Conservation (phyloP, 2,888 invertebrate genomes). For the Steinernema hermaphroditum region DNA sequence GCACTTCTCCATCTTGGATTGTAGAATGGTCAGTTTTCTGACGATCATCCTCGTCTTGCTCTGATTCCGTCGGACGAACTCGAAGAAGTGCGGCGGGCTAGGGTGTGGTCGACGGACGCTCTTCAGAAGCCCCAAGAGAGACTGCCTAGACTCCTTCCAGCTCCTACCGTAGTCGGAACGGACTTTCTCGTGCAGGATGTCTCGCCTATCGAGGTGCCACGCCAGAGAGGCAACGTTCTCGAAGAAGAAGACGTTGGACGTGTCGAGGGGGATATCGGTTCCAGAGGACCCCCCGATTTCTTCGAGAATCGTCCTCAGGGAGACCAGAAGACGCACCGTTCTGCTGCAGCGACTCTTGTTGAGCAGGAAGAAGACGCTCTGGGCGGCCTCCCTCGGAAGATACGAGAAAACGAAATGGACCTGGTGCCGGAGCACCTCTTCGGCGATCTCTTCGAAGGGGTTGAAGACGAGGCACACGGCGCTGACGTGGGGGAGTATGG, state of each 20-base stretch:
- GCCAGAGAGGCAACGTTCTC: slow-evolving; percentile 16
- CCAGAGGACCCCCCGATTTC: neutral
- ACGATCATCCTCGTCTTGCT: neutral
- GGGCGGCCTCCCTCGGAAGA: neutral
- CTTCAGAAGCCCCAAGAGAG: neutral
- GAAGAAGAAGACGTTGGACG: slow-evolving; percentile 2
- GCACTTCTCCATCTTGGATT: neutral
- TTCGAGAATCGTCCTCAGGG: neutral
- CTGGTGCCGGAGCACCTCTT: slow-evolving; percentile 1
- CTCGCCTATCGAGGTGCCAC: neutral
- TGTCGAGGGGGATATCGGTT: neutral
- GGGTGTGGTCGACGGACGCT: neutral
- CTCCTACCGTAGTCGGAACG: slow-evolving; percentile 14
- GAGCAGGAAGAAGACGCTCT: neutral
- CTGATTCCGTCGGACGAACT: slow-evolving; percentile 6
- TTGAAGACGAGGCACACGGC: slow-evolving; percentile 14
- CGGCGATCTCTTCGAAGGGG: neutral
- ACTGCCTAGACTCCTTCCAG: neutral
- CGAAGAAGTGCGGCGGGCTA: neutral
- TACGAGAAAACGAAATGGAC: neutral
- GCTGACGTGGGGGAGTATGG: neutral
- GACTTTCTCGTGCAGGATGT: neutral
- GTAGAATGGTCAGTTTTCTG: neutral
- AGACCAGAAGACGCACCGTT: neutral
- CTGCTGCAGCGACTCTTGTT: neutral